Percentiles rank a stretch among this genome's conserved stretches.
Evolutionary conservation across 2,797 vertebrate species (phyloP).

Genomic region (Pseudocheirus occidentalis): DNA sequence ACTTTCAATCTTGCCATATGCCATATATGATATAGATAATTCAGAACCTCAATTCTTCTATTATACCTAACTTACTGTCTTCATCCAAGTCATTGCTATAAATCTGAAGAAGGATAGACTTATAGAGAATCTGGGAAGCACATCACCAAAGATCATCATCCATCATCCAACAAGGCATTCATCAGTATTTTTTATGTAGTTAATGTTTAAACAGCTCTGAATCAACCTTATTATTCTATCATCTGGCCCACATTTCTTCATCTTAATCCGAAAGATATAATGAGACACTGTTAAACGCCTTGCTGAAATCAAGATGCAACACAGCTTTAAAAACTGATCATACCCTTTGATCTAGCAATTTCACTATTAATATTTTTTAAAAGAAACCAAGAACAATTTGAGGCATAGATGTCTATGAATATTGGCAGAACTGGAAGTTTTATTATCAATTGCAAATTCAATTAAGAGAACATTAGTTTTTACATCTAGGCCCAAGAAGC

Average conservation of each 20-base stretch:
- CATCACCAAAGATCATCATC: background rate
- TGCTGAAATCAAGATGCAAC: background rate
- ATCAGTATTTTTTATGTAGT: background rate
- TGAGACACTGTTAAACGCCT: background rate
- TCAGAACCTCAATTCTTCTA: background rate
- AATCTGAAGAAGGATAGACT: background rate
- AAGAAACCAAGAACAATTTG: background rate
- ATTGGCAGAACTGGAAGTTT: background rate
- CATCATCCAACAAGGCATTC: background rate
- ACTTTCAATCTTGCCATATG: slow-evolving; percentile 8
- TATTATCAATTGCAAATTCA: background rate
- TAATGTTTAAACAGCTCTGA: background rate
- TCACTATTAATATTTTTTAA: background rate
- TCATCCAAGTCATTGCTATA: background rate
- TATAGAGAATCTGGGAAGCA: background rate
- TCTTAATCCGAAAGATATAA: background rate
- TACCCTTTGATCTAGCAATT: background rate
- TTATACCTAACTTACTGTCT: background rate
- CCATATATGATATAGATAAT: slow-evolving; percentile 28
- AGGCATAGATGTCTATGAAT: background rate
- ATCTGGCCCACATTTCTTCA: background rate
- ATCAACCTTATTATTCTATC: background rate
- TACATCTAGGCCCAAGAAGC: background rate
- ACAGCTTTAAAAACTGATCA: background rate
- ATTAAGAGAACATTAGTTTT: background rate